These are phyloP conservation scores for Calliscelio sp. DNA, from an alignment of 2,888 invertebrate species.

Conservation along the genomic window DNA sequence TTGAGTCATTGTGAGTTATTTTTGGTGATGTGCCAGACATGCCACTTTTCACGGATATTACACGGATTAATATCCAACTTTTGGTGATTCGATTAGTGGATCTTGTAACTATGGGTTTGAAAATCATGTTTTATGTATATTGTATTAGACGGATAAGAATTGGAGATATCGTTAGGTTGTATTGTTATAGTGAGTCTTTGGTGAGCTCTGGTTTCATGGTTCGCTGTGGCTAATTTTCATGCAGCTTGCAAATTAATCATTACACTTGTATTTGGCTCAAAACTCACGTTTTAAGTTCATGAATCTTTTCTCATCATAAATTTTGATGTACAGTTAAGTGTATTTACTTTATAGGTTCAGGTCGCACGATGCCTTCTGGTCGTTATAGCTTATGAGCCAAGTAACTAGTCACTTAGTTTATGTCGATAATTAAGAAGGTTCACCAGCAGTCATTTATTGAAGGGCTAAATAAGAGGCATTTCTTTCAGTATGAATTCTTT, in stretches of 20 bases:
- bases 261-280: conserved; percentile 35
- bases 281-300: conserved; percentile 43
- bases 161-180: no score
- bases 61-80: no score
- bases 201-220: no score
- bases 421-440: conserved; percentile 41
- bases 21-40: no score
- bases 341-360: conserved; percentile 56
- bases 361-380: conserved; percentile 44
- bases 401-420: conserved; percentile 56
- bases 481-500: neutral
- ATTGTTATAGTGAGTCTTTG: no score
- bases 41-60: no score
- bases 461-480: conserved; percentile 1
- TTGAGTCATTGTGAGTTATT: conserved; percentile 31
- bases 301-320: conserved; percentile 63
- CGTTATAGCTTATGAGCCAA: conserved; percentile 57
- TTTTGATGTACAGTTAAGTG: conserved; percentile 66
- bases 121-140: no score
- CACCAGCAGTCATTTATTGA: conserved; percentile 14
- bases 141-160: no score
- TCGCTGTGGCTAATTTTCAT: conserved; percentile 25
- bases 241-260: conserved; percentile 40
- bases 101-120: no score
- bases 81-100: no score